phyloP scores from a whole-genome alignment of 64 coral and sea anemone species.

The Catalaphyllia jardinei region DNA sequence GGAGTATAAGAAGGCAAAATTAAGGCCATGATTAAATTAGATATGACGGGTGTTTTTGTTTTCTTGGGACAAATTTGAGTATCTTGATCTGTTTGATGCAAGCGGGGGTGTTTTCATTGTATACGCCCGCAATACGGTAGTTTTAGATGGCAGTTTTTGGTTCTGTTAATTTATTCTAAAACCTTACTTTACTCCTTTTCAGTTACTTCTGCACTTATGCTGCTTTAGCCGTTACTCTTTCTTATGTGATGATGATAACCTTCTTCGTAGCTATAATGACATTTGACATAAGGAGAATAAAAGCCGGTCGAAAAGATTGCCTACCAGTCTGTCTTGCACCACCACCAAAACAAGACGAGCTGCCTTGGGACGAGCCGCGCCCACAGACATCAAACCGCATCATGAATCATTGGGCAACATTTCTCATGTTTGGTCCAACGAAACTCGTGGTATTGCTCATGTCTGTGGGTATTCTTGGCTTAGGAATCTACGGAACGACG shows the following conservation, averaged over 20 bases:
- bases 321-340: slow-evolving; percentile 49
- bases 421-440: slow-evolving; percentile 27
- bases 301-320: slow-evolving; percentile 48
- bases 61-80: no score
- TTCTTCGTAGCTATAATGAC: slow-evolving; percentile 72
- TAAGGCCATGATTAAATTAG: no score
- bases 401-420: slow-evolving; percentile 42
- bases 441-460: slow-evolving; percentile 40
- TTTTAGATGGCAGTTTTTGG: neutral
- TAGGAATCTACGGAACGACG: slow-evolving; percentile 58
- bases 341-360: slow-evolving; percentile 28
- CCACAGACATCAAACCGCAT: slow-evolving; percentile 46
- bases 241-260: slow-evolving; percentile 68
- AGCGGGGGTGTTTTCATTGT: neutral
- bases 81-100: neutral
- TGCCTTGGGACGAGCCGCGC: slow-evolving; percentile 40
- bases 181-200: neutral
- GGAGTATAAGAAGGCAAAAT: no score
- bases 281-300: slow-evolving; percentile 72
- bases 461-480: slow-evolving; percentile 10
- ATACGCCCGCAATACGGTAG: neutral
- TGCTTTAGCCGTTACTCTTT: slow-evolving; percentile 50
- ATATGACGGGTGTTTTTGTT: no score
- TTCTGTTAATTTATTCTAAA: neutral
- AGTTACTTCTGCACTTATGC: slow-evolving; percentile 72